Percentiles rank a stretch among this genome's conserved stretches.
These are phyloP conservation scores for Thalpophila matura DNA, from an alignment of 2,888 invertebrate genomes.

Conservation along the genomic window DNA sequence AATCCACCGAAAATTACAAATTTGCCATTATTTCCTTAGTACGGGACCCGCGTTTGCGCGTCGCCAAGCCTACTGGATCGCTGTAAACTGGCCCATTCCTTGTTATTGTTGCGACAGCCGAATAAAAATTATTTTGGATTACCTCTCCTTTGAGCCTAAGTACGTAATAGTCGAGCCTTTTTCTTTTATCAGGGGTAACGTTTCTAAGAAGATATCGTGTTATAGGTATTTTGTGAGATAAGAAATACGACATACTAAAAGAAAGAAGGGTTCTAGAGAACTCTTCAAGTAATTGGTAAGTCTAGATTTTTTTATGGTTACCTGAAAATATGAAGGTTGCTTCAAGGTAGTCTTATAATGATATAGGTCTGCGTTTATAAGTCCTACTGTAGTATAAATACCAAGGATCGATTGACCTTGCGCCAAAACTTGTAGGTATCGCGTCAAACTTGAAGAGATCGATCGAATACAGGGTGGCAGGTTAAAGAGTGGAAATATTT, in stretches of 20 bases:
- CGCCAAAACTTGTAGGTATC: no score
- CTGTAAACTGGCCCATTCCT: constrained; percentile 47
- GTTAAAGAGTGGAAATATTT: no score
- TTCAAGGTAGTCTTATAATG: no score
- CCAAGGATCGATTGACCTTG: no score
- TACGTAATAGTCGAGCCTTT: constrained; percentile 32
- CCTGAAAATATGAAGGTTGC: neutral
- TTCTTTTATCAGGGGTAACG: constrained; percentile 33
- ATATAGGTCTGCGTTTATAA: no score
- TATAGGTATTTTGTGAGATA: constrained; percentile 9
- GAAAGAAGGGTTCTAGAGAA: neutral
- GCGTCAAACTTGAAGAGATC: no score
- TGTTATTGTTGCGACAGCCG: constrained; percentile 50
- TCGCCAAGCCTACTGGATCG: constrained; percentile 41
- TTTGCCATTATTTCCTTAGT: constrained; percentile 1
- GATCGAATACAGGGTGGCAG: no score
- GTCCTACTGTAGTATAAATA: no score
- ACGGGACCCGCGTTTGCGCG: constrained; percentile 24
- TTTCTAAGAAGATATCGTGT: constrained; percentile 12
- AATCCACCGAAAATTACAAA: no score
- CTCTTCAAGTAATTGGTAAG: neutral
- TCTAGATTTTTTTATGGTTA: neutral
- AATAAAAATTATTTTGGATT: constrained; percentile 57
- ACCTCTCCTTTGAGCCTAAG: constrained; percentile 44
- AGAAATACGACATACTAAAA: neutral